Base-by-base conservation (phyloP, 2,113 vertebrate genomes). In the Mugil cephalus region DNA sequence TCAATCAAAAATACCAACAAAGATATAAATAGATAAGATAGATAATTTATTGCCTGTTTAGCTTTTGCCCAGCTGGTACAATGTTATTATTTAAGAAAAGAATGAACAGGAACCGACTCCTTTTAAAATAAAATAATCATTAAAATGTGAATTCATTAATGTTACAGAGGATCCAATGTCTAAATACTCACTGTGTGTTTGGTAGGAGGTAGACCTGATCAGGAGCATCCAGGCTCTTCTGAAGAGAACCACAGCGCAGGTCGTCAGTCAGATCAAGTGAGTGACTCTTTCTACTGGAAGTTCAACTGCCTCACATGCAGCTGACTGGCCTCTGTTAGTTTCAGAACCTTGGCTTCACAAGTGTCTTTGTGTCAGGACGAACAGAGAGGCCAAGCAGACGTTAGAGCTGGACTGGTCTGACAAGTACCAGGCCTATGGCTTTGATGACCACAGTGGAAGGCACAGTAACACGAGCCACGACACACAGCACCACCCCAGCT, bases 401-500 rank as follows among this genome's bases (percentile, higher is more conserved):
- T 92, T 98, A 2, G 97, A 99, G 87, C 78, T 87, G 75, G 95
- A 96, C 88, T 98, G 96, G 96, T 98, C 96, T 0, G 96, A 99
- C 77, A 99, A 98, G 72, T 82, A 94, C 0, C 89, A 96, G 66
- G 90, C 96, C 0, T 97, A 95, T 75, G 89, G 82, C 83, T 83
- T 94, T 0, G 97, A 99, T 0, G 92, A 95, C 1, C 80, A 82
- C 38, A 95, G 95, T 17, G 79, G 93, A 0, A 56, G 79, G 72
- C 95, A 94, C 87, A 88, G 18, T 51, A 95, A 91, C 78, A 87
- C 90, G 77, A 95, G 96, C 89, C 91, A 91, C 1, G 87, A 95
- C 6, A 91, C 94, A 46, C 94, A 94, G 85, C 86, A 69, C 69
- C 89, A 98, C 47, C 91, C 90, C 1, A 88, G 93, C 80, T 96